Evolutionary conservation across 2,797 vertebrate species (phyloP).

Genomic region (Taenioides sp.): DNA sequence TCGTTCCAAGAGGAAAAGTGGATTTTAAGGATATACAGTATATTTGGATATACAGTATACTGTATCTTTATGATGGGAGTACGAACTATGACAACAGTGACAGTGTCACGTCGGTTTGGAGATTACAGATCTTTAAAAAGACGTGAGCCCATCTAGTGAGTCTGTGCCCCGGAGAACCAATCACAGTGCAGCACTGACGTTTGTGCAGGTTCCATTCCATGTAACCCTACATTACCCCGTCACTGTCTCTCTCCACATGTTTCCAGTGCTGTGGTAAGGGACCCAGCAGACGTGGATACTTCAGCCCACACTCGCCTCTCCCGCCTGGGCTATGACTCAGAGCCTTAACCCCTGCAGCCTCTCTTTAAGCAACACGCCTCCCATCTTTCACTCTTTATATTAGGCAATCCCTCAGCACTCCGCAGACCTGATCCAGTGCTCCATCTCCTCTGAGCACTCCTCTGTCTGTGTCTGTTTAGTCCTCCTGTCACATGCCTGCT

Average conservation of each 20-base stretch:
- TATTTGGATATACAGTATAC: too few relatives aligned
- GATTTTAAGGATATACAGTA: too few relatives aligned
- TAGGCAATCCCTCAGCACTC: conserved; percentile 20
- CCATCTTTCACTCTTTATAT: conserved; percentile 30
- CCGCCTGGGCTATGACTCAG: conserved; percentile 42
- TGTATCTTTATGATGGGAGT: too few relatives aligned
- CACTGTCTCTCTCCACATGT: background rate
- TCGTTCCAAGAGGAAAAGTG: too few relatives aligned
- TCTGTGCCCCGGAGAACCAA: too few relatives aligned
- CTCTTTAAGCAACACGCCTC: conserved; percentile 40
- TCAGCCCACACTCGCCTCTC: conserved; percentile 29
- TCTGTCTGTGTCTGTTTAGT: background rate
- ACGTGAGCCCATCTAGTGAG: too few relatives aligned
- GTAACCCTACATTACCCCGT: background rate
- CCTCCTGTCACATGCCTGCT: background rate
- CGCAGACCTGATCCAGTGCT: conserved; percentile 23
- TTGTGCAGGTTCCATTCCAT: background rate
- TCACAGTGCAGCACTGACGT: too few relatives aligned
- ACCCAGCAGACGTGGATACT: conserved; percentile 39
- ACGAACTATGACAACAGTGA: too few relatives aligned
- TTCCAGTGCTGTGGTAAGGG: conserved; percentile 25
- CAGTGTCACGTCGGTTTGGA: too few relatives aligned
- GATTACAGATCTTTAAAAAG: too few relatives aligned
- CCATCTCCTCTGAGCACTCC: conserved; percentile 8
- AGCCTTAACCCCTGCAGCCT: conserved; percentile 36